phyloP scores from a whole-genome alignment of 2,888 invertebrate genomes.

The Apamea monoglypha region DNA sequence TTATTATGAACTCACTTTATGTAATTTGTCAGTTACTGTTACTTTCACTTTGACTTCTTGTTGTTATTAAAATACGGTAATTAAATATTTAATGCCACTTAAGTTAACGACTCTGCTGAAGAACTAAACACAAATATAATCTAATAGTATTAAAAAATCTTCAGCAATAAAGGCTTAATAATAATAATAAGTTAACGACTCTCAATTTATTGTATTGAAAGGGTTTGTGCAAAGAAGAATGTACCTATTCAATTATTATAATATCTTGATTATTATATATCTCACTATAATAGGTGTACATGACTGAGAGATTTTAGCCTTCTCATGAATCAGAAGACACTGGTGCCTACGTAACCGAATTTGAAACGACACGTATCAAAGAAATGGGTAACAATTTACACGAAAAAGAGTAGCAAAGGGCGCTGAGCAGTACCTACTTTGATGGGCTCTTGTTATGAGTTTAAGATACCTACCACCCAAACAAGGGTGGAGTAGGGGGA shows the following conservation, averaged over 20 bases:
- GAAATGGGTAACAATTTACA: background rate
- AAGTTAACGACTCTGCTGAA: constrained; percentile 23
- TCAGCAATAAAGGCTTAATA: too few relatives aligned
- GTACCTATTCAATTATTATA: background rate
- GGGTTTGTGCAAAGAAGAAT: constrained; percentile 2
- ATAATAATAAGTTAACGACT: constrained; percentile 31
- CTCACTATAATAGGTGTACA: background rate
- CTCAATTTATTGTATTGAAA: constrained; percentile 22
- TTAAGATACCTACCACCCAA: constrained; percentile 6
- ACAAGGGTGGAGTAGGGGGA: background rate
- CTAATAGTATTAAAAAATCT: too few relatives aligned
- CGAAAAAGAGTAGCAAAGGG: background rate
- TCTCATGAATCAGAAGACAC: background rate
- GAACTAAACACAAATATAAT: too few relatives aligned
- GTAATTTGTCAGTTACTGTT: constrained; percentile 57
- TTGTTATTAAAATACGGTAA: constrained; percentile 45
- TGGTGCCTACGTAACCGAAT: background rate
- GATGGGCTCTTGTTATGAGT: constrained; percentile 10
- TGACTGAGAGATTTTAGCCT: background rate
- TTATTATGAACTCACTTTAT: constrained; percentile 73
- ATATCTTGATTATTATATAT: background rate
- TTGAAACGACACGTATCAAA: background rate
- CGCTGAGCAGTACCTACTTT: background rate
- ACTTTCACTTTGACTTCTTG: constrained; percentile 70
- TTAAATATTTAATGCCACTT: constrained; percentile 25